Evolutionary conservation across 2,113 vertebrate species (phyloP).

Genomic region (Pan troglodytes): NHGRI_mPanTro3-v2.1_pri NC_072404.2:123683501-123684000

Average conservation of each 20-base stretch:
- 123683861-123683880: constrained; percentile 22
- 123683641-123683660: constrained; percentile 73
- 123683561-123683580: neutral
- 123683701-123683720: constrained; percentile 62
- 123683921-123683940: constrained; percentile 8
- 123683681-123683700: constrained; percentile 70
- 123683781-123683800: constrained; percentile 1
- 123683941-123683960: neutral
- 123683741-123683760: constrained; percentile 38
- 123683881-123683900: neutral
- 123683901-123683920: neutral
- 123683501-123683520: neutral
- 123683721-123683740: constrained; percentile 49
- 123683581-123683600: constrained; percentile 60
- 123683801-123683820: constrained; percentile 57
- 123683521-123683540: neutral
- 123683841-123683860: constrained; percentile 31
- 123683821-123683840: neutral
- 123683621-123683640: constrained; percentile 69
- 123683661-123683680: constrained; percentile 59
- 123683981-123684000: neutral
- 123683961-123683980: neutral
- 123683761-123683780: constrained; percentile 46
- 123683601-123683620: constrained; percentile 69
- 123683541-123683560: neutral